Evolutionary conservation across 2,113 vertebrate genomes (phyloP).

Genomic region (Connochaetes taurinus): DNA sequence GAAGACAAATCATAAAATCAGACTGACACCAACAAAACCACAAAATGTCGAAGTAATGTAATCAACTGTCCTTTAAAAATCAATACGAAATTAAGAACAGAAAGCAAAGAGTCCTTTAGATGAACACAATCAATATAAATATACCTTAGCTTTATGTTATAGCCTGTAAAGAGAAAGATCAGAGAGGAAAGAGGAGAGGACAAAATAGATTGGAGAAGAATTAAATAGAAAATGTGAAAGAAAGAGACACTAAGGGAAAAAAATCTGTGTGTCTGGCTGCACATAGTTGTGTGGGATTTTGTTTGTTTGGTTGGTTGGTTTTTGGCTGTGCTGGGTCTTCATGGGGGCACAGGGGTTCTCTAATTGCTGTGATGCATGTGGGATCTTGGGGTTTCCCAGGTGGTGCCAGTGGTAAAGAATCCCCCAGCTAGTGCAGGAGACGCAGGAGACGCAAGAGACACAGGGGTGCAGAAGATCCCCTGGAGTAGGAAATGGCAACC

Average conservation of each 20-base stretch:
- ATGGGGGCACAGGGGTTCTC: background rate
- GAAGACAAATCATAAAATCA: background rate
- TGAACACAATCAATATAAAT: background rate
- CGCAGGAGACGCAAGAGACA: fast-evolving
- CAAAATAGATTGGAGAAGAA: background rate
- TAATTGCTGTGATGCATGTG: background rate
- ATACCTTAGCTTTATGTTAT: background rate
- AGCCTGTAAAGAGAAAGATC: background rate
- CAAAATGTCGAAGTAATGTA: background rate
- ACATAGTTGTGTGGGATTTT: background rate
- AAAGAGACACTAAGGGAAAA: background rate
- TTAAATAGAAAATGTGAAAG: background rate
- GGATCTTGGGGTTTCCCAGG: background rate
- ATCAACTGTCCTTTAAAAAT: background rate
- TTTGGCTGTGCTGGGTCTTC: background rate
- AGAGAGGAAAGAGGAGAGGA: background rate
- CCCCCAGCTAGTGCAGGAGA: background rate
- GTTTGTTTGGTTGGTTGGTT: background rate
- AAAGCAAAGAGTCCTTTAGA: background rate
- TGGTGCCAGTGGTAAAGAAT: background rate
- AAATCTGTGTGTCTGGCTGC: background rate
- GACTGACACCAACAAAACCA: background rate
- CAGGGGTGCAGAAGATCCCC: background rate
- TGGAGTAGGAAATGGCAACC: background rate
- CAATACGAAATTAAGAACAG: background rate